These are phyloP conservation scores for Columba guinea DNA, from an alignment of 2,797 vertebrate species.

Conservation along the genomic window DNA sequence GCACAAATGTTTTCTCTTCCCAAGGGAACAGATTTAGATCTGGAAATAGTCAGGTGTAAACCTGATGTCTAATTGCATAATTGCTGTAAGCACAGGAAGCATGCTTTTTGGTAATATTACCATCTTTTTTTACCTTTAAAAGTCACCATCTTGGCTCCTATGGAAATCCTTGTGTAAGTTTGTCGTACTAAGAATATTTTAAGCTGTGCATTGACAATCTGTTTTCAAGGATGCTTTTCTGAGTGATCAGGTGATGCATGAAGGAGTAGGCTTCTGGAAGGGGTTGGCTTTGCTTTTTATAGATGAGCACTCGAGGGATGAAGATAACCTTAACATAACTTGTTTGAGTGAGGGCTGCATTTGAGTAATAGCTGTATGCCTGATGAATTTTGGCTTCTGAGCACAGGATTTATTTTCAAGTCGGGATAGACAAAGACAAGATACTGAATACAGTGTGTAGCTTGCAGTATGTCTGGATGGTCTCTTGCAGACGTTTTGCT, in stretches of 20 bases:
- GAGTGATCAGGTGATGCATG: not conserved
- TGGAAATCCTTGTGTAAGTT: not conserved
- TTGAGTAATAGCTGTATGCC: not conserved
- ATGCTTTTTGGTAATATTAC: not conserved
- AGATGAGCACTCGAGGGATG: not conserved
- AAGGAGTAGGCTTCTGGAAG: not conserved
- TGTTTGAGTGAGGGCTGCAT: not conserved
- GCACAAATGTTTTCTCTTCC: not conserved
- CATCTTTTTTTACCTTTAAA: not conserved
- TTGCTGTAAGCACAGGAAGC: not conserved
- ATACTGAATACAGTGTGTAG: not conserved
- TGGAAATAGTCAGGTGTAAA: not conserved
- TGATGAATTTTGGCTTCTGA: not conserved
- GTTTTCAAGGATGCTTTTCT: slow-evolving; percentile 2
- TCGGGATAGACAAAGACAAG: not conserved
- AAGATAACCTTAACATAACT: not conserved
- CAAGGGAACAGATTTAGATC: not conserved
- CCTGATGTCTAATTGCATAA: too few species aligned
- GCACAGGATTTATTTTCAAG: not conserved
- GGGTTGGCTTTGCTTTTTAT: not conserved
- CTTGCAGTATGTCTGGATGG: not conserved
- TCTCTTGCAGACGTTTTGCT: not conserved
- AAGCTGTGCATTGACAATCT: not conserved
- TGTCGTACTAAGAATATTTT: not conserved
- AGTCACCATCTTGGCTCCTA: not conserved